These are phyloP conservation scores for Drosophila rufa DNA, from an alignment of 1,140 invertebrate species.

Conservation along the genomic window DNA sequence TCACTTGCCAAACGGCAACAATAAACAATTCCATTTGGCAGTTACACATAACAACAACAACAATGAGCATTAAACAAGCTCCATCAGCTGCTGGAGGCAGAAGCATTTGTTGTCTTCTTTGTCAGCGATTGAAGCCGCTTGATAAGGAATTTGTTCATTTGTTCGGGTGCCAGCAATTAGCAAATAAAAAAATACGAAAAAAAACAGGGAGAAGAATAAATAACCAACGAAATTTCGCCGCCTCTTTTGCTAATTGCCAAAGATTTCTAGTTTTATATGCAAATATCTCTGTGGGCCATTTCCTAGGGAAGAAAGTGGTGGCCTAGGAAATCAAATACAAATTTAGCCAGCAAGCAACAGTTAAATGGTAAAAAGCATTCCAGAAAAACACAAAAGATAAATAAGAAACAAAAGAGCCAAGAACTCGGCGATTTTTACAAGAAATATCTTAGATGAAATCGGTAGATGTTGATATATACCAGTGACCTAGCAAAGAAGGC, in stretches of 20 bases:
- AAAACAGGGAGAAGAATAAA: conserved; percentile 19
- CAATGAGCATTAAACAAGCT: conserved; percentile 52
- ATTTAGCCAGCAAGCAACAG: conserved; percentile 8
- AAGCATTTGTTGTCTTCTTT: conserved; percentile 59
- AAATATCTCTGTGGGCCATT: conserved; percentile 63
- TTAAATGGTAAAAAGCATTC: conserved; percentile 21
- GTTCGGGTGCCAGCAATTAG: conserved; percentile 70
- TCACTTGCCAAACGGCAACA: conserved; percentile 76
- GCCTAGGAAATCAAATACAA: conserved; percentile 42
- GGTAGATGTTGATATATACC: background rate
- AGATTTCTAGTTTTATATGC: conserved; percentile 76
- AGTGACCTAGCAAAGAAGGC: conserved; percentile 2
- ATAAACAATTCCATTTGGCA: conserved; percentile 72
- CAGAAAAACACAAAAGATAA: background rate
- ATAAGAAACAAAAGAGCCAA: background rate
- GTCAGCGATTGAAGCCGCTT: conserved; percentile 52
- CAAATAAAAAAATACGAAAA: conserved; percentile 30
- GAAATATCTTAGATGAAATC: conserved; percentile 12
- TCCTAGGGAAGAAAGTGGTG: conserved; percentile 52
- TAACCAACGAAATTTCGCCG: conserved; percentile 55
- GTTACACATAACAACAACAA: conserved; percentile 73
- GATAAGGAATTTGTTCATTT: conserved; percentile 62
- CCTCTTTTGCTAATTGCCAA: conserved; percentile 71
- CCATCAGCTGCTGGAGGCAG: conserved; percentile 53
- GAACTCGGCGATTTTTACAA: background rate